Evolutionary conservation across 2,113 vertebrate genomes (phyloP).

Genomic region (Ramphastos sulfuratus): DNA sequence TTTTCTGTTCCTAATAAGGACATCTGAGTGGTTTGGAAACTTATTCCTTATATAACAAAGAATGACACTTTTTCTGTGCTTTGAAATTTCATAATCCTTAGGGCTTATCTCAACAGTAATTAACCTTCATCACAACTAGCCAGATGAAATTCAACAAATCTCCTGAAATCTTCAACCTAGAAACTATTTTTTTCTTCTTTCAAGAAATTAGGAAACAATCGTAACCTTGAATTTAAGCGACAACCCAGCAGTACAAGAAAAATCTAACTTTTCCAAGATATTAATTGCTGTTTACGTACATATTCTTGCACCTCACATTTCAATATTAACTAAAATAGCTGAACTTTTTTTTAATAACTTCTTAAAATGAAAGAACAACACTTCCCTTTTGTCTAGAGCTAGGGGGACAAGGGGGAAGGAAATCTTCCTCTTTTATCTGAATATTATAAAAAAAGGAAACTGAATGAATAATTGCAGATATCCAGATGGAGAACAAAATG

Average conservation of each 20-base stretch:
- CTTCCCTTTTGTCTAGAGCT: not conserved
- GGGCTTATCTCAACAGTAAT: constrained; percentile 3
- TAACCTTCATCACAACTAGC: not conserved
- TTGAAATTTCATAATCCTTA: constrained; percentile 27
- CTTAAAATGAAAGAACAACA: not conserved
- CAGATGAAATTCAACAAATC: constrained; percentile 2
- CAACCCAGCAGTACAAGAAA: not conserved
- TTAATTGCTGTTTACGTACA: not conserved
- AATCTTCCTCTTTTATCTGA: not conserved
- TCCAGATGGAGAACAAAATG: not conserved
- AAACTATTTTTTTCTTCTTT: not conserved
- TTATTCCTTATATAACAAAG: not conserved
- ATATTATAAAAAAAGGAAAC: not conserved
- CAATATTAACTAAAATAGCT: not conserved
- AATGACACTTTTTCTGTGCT: not conserved
- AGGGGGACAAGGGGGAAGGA: too few relatives aligned
- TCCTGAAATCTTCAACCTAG: not conserved
- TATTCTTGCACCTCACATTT: not conserved
- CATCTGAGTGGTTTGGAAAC: not conserved
- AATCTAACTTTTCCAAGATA: rapidly evolving
- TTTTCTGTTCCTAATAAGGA: not conserved
- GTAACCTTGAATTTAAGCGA: not conserved
- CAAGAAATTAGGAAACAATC: not conserved
- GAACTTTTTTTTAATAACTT: not conserved
- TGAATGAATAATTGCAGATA: not conserved